These are phyloP conservation scores for Noturus placidus DNA, from an alignment of 2,113 vertebrate species.

Conservation along the genomic window DNA sequence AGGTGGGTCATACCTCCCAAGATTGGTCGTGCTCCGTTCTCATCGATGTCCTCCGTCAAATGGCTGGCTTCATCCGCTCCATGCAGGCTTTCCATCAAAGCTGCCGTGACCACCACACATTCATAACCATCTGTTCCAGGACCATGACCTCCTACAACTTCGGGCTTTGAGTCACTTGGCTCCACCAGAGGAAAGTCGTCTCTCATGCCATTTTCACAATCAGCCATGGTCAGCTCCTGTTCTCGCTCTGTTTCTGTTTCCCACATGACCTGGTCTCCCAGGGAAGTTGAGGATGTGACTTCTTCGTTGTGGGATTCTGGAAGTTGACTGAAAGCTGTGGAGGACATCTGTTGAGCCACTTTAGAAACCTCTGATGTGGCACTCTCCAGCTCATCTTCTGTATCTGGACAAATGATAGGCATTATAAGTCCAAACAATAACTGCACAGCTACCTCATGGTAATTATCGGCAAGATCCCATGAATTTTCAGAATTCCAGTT, in stretches of 20 bases:
- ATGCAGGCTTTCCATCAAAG: conserved; percentile 56
- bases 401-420: conserved; percentile 40
- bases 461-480: background rate
- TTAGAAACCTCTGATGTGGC: conserved; percentile 34
- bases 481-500: background rate
- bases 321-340: conserved; percentile 41
- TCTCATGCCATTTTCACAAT: conserved; percentile 20
- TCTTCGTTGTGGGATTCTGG: conserved; percentile 44
- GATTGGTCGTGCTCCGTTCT: conserved; percentile 19
- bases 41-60: conserved; percentile 30
- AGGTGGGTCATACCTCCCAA: conserved; percentile 12
- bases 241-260: conserved; percentile 64
- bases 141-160: conserved; percentile 2
- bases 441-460: background rate
- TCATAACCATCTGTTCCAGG: conserved; percentile 52
- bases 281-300: conserved; percentile 42
- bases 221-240: conserved; percentile 38
- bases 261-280: conserved; percentile 61
- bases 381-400: conserved; percentile 51
- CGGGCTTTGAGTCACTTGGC: conserved; percentile 48
- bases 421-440: background rate
- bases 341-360: conserved; percentile 20
- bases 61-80: conserved; percentile 41
- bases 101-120: conserved; percentile 56
- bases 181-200: conserved; percentile 51